A percentile compares a stretch with the other conserved stretches of the same genome.
Conservation (phyloP, 2,797 vertebrate genomes). For the Cuniculus paca region DNA sequence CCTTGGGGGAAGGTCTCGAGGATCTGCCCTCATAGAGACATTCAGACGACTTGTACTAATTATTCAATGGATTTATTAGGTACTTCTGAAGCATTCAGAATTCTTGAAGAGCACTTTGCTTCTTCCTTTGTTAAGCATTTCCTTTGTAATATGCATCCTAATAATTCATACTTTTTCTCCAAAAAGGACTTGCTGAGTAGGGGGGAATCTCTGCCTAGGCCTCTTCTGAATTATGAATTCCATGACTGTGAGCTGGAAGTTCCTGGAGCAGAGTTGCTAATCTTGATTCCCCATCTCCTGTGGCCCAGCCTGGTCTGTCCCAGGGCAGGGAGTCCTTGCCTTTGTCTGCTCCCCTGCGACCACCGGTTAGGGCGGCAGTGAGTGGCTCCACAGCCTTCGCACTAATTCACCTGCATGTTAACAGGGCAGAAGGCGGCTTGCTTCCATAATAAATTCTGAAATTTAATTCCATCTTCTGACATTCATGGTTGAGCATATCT, state of each 20-base stretch:
- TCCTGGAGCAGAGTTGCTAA: neutral
- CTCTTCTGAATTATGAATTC: constrained; percentile 34
- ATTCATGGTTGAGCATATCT: constrained; percentile 61
- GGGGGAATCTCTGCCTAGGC: neutral
- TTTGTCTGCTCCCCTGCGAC: neutral
- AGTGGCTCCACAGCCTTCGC: neutral
- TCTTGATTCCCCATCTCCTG: neutral
- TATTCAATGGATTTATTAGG: constrained; percentile 54
- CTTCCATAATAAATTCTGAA: constrained; percentile 75
- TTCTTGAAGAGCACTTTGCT: constrained; percentile 43
- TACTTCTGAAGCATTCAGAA: constrained; percentile 21
- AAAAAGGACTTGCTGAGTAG: constrained; percentile 30
- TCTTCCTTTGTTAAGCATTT: constrained; percentile 55
- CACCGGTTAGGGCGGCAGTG: neutral
- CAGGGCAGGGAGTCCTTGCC: neutral
- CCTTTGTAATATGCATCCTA: constrained; percentile 42
- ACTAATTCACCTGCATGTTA: constrained; percentile 61
- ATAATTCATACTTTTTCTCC: constrained; percentile 18
- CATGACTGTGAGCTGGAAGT: neutral
- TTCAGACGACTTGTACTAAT: constrained; percentile 33
- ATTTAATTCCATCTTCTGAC: constrained; percentile 79
- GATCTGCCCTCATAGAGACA: neutral
- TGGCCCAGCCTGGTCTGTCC: neutral
- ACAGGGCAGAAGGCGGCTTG: constrained; percentile 58
- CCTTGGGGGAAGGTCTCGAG: neutral